Percentiles rank a stretch among this genome's conserved stretches.
Evolutionary conservation across 2,113 vertebrate genomes (phyloP).

Genomic region (Sinocyclocheilus anshuiensis): DNA sequence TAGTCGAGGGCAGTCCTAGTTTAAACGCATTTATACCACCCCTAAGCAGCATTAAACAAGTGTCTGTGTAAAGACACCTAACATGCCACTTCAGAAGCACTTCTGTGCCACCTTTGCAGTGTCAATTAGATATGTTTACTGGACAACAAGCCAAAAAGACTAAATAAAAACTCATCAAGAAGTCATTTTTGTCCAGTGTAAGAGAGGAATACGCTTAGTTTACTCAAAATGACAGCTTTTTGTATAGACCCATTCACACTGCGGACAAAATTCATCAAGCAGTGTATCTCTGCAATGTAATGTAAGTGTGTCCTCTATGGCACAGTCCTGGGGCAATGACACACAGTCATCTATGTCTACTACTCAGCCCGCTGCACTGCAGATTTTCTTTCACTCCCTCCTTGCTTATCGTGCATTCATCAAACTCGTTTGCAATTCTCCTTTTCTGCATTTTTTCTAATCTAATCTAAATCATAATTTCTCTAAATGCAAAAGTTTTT

Average conservation of each 20-base stretch:
- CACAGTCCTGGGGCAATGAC: slow-evolving; percentile 42
- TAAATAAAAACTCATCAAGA: not conserved
- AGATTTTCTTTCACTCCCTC: not conserved
- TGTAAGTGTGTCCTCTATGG: slow-evolving; percentile 35
- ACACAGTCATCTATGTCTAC: slow-evolving; percentile 6
- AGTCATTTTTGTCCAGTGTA: not conserved
- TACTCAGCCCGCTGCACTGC: slow-evolving; percentile 10
- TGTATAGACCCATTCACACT: not conserved
- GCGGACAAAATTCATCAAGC: slow-evolving; percentile 7
- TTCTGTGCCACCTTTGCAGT: not conserved
- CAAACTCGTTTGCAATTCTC: not conserved
- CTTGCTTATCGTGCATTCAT: not conserved
- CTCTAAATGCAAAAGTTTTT: not conserved
- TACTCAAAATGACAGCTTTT: not conserved
- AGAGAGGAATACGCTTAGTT: not conserved
- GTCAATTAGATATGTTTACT: not conserved
- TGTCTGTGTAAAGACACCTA: not conserved
- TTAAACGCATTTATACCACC: not conserved
- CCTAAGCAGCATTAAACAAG: not conserved
- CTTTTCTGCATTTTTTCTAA: not conserved
- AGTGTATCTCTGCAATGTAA: slow-evolving; percentile 19
- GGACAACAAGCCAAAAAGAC: not conserved
- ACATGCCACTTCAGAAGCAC: not conserved
- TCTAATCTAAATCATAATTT: not conserved
- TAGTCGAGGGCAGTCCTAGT: too few relatives aligned